A percentile compares a stretch with the other conserved stretches of the same genome.
Evolutionary conservation across 2,888 invertebrate species (phyloP).

Genomic region (Hypolimnas misippus): DNA sequence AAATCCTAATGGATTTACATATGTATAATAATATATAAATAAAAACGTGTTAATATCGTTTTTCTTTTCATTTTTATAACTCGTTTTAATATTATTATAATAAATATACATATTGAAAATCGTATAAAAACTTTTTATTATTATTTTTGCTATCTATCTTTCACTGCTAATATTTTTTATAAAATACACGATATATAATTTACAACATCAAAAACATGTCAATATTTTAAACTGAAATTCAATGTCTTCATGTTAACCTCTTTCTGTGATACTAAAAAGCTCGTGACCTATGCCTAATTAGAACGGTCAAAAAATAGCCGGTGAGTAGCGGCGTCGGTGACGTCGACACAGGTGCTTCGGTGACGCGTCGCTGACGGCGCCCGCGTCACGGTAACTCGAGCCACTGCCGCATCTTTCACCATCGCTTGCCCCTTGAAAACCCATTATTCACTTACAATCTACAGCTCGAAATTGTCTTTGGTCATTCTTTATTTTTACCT

Average conservation of each 20-base stretch:
- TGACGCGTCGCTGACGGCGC: slow-evolving; percentile 37
- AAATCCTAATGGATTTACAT: neutral
- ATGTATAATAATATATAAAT: neutral
- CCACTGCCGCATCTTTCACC: slow-evolving; percentile 7
- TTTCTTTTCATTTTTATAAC: too few species aligned
- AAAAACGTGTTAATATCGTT: too few species aligned
- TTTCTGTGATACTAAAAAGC: slow-evolving; percentile 9
- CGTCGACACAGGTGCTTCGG: slow-evolving; percentile 37
- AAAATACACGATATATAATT: neutral
- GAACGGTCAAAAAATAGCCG: slow-evolving; percentile 40
- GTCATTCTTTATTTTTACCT: neutral
- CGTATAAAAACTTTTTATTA: too few species aligned
- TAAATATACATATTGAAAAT: too few species aligned
- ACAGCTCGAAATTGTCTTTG: neutral
- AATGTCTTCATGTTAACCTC: neutral
- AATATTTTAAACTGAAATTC: neutral
- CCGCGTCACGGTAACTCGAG: slow-evolving; percentile 32
- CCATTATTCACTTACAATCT: neutral
- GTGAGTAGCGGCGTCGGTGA: slow-evolving; percentile 35
- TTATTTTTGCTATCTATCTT: too few species aligned
- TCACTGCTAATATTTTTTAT: too few species aligned
- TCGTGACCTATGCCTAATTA: slow-evolving; percentile 44
- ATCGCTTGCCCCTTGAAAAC: neutral
- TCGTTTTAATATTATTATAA: too few species aligned
- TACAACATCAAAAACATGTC: too few species aligned